Evolutionary conservation across 2,797 vertebrate species (phyloP).

Genomic region (Gila robusta): DNA sequence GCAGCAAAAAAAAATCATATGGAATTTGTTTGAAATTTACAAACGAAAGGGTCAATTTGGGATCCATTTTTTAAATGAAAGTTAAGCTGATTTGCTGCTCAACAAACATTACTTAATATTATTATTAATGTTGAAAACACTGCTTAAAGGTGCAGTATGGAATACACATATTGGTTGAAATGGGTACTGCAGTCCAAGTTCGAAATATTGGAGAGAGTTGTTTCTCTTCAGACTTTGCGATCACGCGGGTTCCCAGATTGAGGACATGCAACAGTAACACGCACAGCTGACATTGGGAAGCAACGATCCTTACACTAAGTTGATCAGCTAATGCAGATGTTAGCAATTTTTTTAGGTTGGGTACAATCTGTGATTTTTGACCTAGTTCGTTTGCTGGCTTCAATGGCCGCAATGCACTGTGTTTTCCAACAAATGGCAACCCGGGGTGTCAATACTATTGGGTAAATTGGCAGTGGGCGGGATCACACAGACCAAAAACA

Average conservation of each 20-base stretch:
- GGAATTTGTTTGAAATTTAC: not conserved
- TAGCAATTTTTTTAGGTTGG: not conserved
- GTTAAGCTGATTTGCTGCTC: not conserved
- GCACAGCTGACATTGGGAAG: not conserved
- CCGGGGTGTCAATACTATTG: not conserved
- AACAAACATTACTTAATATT: not conserved
- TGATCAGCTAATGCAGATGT: too few species aligned
- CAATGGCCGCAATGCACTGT: not conserved
- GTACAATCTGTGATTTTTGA: not conserved
- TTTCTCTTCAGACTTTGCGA: not conserved
- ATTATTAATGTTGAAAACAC: not conserved
- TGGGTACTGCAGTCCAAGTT: not conserved
- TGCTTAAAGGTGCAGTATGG: not conserved
- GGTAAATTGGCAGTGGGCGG: not conserved
- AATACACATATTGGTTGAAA: not conserved
- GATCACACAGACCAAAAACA: not conserved
- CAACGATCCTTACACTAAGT: too few species aligned
- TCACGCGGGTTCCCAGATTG: not conserved
- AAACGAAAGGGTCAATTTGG: not conserved
- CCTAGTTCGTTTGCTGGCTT: not conserved
- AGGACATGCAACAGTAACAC: not conserved
- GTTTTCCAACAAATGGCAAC: not conserved
- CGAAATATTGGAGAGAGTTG: not conserved
- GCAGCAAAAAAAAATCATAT: not conserved
- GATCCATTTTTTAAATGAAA: too few species aligned